phyloP scores from a whole-genome alignment of 2,113 vertebrate genomes.

The Apodemus sylvaticus region DNA sequence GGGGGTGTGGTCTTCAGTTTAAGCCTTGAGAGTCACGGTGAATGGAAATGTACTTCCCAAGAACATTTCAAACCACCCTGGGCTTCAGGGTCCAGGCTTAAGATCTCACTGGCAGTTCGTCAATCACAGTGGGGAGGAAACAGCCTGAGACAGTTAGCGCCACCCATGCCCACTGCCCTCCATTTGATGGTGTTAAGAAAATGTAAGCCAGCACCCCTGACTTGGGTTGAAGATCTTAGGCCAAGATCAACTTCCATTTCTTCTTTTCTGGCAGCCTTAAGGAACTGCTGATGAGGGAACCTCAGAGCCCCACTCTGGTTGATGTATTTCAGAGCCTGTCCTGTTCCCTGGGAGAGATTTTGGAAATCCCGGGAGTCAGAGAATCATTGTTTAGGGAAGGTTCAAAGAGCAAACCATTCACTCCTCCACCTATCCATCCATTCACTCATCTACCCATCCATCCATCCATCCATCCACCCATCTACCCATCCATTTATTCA shows the following conservation, averaged over 20 bases:
- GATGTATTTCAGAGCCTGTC: background rate
- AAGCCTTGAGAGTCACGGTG: constrained; percentile 62
- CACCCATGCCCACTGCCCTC: fast-evolving
- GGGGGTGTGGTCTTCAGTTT: constrained; percentile 65
- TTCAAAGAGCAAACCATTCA: background rate
- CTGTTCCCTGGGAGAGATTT: background rate
- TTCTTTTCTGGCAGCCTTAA: background rate
- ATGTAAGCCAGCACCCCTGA: background rate
- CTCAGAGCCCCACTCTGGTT: fast-evolving
- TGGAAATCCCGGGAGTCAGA: background rate
- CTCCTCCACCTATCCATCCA: no score
- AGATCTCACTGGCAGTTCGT: background rate
- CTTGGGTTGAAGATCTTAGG: background rate
- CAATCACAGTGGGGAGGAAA: background rate
- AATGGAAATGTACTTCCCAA: background rate
- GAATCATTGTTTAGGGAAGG: background rate
- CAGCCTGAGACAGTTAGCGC: fast-evolving
- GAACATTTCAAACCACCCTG: constrained; percentile 59
- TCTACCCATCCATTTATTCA: no score
- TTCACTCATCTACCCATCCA: background rate
- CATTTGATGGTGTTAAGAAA: background rate
- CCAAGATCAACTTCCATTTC: background rate
- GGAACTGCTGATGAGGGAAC: background rate
- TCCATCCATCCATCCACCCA: background rate
- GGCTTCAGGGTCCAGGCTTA: constrained; percentile 48